Evolutionary conservation across 2,888 invertebrate genomes (phyloP).

Genomic region (Drosophila flavopinicola): DNA sequence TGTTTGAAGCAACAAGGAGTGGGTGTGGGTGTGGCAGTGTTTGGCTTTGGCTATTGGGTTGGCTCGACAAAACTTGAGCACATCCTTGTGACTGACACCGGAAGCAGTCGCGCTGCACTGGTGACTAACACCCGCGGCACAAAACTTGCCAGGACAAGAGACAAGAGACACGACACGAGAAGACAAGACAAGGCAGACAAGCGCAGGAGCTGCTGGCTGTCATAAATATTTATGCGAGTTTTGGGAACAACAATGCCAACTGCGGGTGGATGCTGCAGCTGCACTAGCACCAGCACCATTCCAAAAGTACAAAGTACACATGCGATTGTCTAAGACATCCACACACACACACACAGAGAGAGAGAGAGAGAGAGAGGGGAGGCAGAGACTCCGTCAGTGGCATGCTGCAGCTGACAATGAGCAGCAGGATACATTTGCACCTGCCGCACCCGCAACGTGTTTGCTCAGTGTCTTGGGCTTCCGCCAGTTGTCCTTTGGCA

Average conservation of each 20-base stretch:
- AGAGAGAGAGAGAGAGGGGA: not conserved
- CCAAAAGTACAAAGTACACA: constrained; percentile 59
- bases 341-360: constrained; percentile 25
- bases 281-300: constrained; percentile 3
- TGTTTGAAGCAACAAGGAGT: constrained; percentile 29
- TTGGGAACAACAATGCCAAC: constrained; percentile 79
- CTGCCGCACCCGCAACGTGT: constrained; percentile 61
- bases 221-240: constrained; percentile 84
- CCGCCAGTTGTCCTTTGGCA: constrained; percentile 42
- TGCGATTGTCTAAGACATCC: constrained; percentile 73
- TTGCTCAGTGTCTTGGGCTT: constrained; percentile 69
- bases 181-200: constrained; percentile 52
- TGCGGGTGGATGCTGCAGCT: constrained; percentile 7
- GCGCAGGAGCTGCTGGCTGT: constrained; percentile 67
- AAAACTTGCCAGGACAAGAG: constrained; percentile 51
- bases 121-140: constrained; percentile 60
- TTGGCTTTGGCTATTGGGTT: constrained; percentile 5
- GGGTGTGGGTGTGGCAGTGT: not conserved
- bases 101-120: constrained; percentile 66
- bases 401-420: constrained; percentile 70
- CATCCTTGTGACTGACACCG: constrained; percentile 74
- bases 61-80: constrained; percentile 49
- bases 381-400: constrained; percentile 6
- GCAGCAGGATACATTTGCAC: constrained; percentile 76
- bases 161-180: constrained; percentile 12